Evolutionary conservation across 2,113 vertebrate genomes (phyloP), one percentile per base, ranked within the genome.

Genomic region (Suricata suricatta): DNA sequence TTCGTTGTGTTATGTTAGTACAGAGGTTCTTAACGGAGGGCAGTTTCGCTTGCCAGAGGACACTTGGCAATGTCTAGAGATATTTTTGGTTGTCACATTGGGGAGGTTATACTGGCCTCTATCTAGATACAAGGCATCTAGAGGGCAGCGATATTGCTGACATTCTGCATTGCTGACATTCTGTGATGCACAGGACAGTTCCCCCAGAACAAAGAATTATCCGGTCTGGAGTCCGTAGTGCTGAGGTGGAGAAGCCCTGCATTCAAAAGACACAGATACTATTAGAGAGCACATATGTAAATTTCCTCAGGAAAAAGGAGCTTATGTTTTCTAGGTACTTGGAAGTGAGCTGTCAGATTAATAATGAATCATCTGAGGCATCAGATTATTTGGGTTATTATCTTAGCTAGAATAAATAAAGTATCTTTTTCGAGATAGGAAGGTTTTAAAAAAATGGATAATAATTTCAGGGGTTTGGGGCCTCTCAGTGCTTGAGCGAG

Each of bases 291-390:
- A 17, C 11, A 17, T 7, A 31, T 81, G 82, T 41, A 41, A 85
- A 29, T 82, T 81, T 76, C 47, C 69, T 50, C 27, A 50, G 44
- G 63, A 11, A 33, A 38, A 66, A 68, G 50, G 52, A 68, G 1
- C 35, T 33, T 66, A 14, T 60, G 57, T 66, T 87, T 96, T 90
- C 29, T 88, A 15, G 33, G 15, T 96, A 23, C 77, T 88, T 90
- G 68, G 25, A 50, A 54, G 31, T 50, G 19, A 77, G 35, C 14
- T 77, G 4, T n/a, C 27, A 57, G 85, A 72, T 72, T 38, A 57
- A 13, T n/a, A 47, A 19, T 50, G 54, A 54, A 8, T 33, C 21
- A n/a, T 47, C 80, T 35, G 33, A 19, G 23, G 10, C 41, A 57
- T 29, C 0, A 17, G 2, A 3, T 95, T 54, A 76, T 16, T 90